phyloP scores from a whole-genome alignment of 2,888 invertebrate species.

The Drosophila helvetica region DNA sequence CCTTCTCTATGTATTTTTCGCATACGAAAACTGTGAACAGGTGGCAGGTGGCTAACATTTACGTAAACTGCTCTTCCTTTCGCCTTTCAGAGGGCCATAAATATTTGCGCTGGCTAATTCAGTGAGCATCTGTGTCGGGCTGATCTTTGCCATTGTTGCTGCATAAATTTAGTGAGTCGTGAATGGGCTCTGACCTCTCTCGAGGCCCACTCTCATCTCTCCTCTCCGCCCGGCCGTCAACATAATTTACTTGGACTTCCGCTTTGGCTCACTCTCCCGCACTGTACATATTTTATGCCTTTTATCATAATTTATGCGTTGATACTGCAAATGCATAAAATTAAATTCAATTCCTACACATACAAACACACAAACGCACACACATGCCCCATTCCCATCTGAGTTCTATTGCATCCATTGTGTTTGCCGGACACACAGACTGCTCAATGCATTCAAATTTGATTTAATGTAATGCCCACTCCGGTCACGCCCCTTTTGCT shows the following conservation, averaged over 20 bases:
- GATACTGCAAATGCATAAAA: conserved; percentile 70
- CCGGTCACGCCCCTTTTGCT: conserved; percentile 32
- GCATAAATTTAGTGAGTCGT: conserved; percentile 39
- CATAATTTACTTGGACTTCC: conserved; percentile 66
- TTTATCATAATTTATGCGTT: conserved; percentile 72
- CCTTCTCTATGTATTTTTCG: conserved; percentile 21
- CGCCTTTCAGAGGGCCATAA: conserved; percentile 43
- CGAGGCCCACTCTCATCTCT: conserved; percentile 11
- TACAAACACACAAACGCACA: conserved; percentile 10
- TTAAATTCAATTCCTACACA: conserved; percentile 63
- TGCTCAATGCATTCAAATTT: conserved; percentile 61
- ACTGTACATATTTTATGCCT: conserved; percentile 61
- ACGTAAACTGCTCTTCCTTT: conserved; percentile 44
- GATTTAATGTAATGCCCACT: conserved; percentile 54
- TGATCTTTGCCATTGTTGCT: conserved; percentile 63
- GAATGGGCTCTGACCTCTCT: conserved; percentile 17
- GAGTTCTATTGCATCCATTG: conserved; percentile 44
- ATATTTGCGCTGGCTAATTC: conserved; percentile 53
- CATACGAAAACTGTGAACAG: conserved; percentile 63
- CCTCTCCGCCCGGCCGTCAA: conserved; percentile 35
- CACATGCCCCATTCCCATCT: conserved; percentile 8
- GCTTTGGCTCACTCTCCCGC: conserved; percentile 30
- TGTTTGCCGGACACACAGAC: conserved; percentile 54
- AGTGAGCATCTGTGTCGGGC: conserved; percentile 56
- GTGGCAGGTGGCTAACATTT: conserved; percentile 63